phyloP scores from a whole-genome alignment of 2,113 vertebrate genomes.

The Lepidothrix coronata region DNA sequence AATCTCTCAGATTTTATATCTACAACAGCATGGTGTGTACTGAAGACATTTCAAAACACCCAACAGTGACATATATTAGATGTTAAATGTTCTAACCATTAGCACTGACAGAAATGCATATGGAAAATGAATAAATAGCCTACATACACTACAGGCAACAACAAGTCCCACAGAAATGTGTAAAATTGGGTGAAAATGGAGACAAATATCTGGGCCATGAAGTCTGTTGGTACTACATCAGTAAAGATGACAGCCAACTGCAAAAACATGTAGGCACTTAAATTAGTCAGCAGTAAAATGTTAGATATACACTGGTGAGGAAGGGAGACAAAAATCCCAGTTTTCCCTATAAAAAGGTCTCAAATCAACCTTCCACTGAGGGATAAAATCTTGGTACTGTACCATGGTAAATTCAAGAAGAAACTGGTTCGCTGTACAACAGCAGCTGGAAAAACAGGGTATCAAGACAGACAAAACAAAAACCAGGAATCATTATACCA shows the following conservation, averaged over 20 bases:
- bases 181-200: not conserved
- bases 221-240: not conserved
- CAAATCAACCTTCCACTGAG: not conserved
- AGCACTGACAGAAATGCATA: not conserved
- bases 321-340: not conserved
- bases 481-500: not conserved
- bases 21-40: not conserved
- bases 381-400: not conserved
- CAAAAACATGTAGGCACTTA: not conserved
- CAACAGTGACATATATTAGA: not conserved
- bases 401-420: not conserved
- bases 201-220: not conserved
- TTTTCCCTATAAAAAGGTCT: not conserved
- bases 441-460: not conserved
- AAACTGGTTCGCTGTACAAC: not conserved
- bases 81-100: not conserved
- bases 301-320: not conserved
- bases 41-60: not conserved
- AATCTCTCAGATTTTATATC: not conserved
- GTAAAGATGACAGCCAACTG: not conserved
- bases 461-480: not conserved
- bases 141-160: not conserved
- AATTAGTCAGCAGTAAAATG: not conserved
- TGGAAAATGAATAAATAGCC: not conserved
- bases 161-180: not conserved